These are phyloP conservation scores for Drosophila melanica DNA, from an alignment of 1,140 invertebrate species.

Conservation along the genomic window DNA sequence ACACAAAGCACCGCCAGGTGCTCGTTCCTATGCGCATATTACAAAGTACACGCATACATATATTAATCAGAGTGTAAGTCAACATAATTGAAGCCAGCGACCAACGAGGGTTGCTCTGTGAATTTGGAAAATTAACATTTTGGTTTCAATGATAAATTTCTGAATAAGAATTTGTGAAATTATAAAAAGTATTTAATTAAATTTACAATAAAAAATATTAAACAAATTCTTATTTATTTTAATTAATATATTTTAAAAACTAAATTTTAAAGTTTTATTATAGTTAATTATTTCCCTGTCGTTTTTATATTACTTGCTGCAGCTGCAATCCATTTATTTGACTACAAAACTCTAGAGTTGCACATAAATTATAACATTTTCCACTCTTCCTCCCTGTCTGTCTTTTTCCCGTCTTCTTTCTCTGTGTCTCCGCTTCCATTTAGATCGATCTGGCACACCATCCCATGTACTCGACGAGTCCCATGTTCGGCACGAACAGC, in stretches of 20 bases:
- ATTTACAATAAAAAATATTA: too few relatives aligned
- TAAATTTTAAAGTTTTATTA: too few relatives aligned
- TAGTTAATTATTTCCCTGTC: too few relatives aligned
- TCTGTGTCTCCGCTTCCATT: not conserved
- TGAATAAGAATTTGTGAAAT: too few relatives aligned
- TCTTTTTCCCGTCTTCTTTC: not conserved
- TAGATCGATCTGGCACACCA: conserved; percentile 84
- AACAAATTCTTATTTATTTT: too few relatives aligned
- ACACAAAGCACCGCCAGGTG: conserved; percentile 19
- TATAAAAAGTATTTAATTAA: too few relatives aligned
- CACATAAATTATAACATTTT: conserved; percentile 58
- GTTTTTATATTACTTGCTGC: too few relatives aligned
- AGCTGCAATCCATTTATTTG: not conserved
- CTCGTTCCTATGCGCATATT: conserved; percentile 9
- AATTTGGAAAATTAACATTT: not conserved
- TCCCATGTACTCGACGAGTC: conserved; percentile 83
- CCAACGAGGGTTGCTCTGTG: conserved; percentile 20
- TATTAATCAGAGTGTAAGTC: conserved; percentile 41
- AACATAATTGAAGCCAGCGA: conserved; percentile 25
- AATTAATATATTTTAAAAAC: too few relatives aligned
- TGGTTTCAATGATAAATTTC: too few relatives aligned
- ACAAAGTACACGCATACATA: conserved; percentile 10
- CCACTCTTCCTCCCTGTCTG: not conserved
- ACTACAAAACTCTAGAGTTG: conserved; percentile 17
- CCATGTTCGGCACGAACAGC: conserved; percentile 81